Base-by-base conservation (phyloP, 2,797 vertebrate species). In the Diplodus puntazzo region DNA sequence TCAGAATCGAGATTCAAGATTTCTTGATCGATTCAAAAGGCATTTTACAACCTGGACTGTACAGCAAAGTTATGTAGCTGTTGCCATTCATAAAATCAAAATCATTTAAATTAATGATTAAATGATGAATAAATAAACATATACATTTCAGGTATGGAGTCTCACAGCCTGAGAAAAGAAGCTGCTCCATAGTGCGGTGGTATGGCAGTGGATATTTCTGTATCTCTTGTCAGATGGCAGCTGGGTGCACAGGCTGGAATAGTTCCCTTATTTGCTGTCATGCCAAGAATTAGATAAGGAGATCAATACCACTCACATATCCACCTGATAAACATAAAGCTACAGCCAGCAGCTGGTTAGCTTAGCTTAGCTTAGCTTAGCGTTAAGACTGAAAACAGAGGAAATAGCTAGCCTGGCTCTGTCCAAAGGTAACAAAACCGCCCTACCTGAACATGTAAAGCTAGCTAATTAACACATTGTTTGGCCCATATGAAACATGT, bases 251-350 rank as follows among this genome's bases (percentile, higher is more conserved):
- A 34, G 34, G 34, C 34, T 34, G 30, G 39, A 43, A 54, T 17
- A 42, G 25, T 54, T 54, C 0, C 1, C n/a, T 55, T 18, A 61
- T 65, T 81, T 16, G 27, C 30, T 53, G 58, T 13, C 12, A 46
- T 67, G 43, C 39, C 12, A 58, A 21, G 21, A 53, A 64, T 58
- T 58, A 25, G 21, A 55, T 25, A 43, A 71, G 27, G 50, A 14
- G 45, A 61, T 34, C 18, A 9, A 58, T 9, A 63, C 2, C 21
- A 25, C 43, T 46, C 23, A 70, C 46, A 27, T 20, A 54, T 64
- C 66, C 23, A 30, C 39, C 23, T 2, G 2, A 50, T 62, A 10
- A 62, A 61, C 61, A 20, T 48, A 42, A 54, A 25, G 43, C 52
- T 23, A 25, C 25, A 76, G 20, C 2, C 5, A 70, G 23, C 49